Evolutionary conservation across 1,140 invertebrate species (phyloP).

Genomic region (Drosophila novamexicana): DNA sequence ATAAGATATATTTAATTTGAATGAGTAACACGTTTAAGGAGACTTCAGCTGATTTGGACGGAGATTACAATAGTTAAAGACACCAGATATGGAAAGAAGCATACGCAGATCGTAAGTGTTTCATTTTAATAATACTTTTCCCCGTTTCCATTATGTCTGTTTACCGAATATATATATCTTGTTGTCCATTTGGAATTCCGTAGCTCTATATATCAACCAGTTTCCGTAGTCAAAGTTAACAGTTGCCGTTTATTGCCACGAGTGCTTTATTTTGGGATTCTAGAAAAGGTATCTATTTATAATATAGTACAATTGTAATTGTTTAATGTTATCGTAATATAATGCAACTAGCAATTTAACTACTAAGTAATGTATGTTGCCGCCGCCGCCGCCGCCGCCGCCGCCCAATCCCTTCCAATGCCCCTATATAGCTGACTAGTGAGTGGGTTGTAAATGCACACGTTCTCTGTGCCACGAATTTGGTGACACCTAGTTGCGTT

Average conservation of each 20-base stretch:
- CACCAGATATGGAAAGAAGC: no score
- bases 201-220: no score
- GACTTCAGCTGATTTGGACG: no score
- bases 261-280: slow-evolving; percentile 46
- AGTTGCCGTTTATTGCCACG: background rate
- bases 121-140: no score
- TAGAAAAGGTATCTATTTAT: slow-evolving; percentile 64
- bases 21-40: no score
- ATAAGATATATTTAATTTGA: no score
- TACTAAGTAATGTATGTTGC: slow-evolving; percentile 28
- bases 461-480: background rate
- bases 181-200: no score
- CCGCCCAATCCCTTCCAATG: slow-evolving; percentile 6
- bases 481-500: slow-evolving; percentile 56
- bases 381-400: background rate
- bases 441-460: slow-evolving; percentile 51
- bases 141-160: no score
- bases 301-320: slow-evolving; percentile 62
- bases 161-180: no score
- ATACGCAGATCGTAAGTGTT: no score
- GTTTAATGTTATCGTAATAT: slow-evolving; percentile 40
- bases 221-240: background rate
- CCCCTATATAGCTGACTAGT: background rate
- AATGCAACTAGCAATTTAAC: slow-evolving; percentile 67
- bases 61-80: no score